Percentiles rank a stretch among this genome's conserved stretches.
Conservation (phyloP, 2,888 invertebrate genomes). For the Andricus curvator region DNA sequence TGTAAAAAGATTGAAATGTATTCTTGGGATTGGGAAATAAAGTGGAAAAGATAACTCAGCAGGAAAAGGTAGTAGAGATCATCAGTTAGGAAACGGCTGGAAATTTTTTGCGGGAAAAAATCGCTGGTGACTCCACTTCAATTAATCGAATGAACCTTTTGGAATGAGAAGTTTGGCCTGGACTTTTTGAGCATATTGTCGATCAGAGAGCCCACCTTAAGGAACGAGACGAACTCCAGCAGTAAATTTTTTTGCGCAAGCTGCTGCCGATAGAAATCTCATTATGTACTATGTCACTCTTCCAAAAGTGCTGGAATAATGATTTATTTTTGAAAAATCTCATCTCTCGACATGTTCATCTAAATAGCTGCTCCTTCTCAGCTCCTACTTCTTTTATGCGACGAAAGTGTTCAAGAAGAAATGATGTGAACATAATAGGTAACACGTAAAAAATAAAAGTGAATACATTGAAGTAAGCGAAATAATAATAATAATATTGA, state of each 20-base stretch:
- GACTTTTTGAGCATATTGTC: background rate
- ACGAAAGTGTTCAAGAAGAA: background rate
- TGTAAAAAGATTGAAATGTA: background rate
- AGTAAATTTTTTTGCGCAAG: background rate
- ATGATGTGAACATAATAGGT: background rate
- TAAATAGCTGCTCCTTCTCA: background rate
- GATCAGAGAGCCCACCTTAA: constrained; percentile 1
- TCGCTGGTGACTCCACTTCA: background rate
- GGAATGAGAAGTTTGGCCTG: background rate
- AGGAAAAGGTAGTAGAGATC: background rate
- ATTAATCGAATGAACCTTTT: background rate
- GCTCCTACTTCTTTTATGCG: background rate
- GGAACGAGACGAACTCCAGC: background rate
- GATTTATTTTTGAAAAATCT: constrained; percentile 12
- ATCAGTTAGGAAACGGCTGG: background rate
- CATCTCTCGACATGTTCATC: background rate
- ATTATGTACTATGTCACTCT: constrained; percentile 1
- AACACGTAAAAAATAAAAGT: no score
- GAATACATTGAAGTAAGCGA: no score
- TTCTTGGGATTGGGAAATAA: background rate
- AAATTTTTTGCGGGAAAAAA: background rate
- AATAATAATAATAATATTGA: background rate
- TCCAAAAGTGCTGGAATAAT: constrained; percentile 10
- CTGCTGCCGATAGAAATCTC: constrained; percentile 15
- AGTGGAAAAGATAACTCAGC: background rate